Evolutionary conservation across 2,888 invertebrate species (phyloP).

Genomic region (Microctonus aethiopoides): DNA sequence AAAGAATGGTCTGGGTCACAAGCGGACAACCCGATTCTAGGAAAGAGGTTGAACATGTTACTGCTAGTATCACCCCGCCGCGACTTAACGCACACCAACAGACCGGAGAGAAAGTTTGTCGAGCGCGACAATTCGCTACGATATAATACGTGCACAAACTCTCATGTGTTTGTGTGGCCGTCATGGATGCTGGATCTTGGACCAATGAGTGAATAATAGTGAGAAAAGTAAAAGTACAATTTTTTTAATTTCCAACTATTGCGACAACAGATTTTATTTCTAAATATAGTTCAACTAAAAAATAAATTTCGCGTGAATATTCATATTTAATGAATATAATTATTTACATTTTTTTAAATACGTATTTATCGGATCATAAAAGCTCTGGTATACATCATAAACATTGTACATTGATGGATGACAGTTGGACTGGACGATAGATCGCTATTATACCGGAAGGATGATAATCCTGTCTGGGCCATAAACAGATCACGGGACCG

Average conservation of each 20-base stretch:
- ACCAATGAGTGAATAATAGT: background rate
- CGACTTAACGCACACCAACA: conserved; percentile 36
- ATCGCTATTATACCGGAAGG: conserved; percentile 35
- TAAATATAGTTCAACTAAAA: too few species aligned
- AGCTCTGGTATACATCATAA: too few species aligned
- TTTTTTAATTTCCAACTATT: too few species aligned
- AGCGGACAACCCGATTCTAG: background rate
- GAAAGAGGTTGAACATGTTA: conserved; percentile 15
- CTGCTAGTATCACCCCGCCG: conserved; percentile 25
- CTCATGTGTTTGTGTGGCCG: background rate
- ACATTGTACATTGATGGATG: background rate
- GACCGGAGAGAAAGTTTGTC: conserved; percentile 62
- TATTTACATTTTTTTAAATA: too few species aligned
- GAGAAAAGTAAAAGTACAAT: too few species aligned
- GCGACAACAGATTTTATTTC: too few species aligned
- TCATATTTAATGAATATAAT: too few species aligned
- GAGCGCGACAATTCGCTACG: conserved; percentile 61
- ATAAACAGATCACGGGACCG: conserved; percentile 66
- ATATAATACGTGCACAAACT: conserved; percentile 50
- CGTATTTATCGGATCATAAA: too few species aligned
- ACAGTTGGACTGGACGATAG: background rate
- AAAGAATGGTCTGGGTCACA: conserved; percentile 56
- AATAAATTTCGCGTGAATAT: too few species aligned
- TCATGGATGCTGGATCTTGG: background rate
- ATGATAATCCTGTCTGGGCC: conserved; percentile 63